Conservation (phyloP, 92 coral and sea anemone species). For the Zoanthus sansibaricus region DNA sequence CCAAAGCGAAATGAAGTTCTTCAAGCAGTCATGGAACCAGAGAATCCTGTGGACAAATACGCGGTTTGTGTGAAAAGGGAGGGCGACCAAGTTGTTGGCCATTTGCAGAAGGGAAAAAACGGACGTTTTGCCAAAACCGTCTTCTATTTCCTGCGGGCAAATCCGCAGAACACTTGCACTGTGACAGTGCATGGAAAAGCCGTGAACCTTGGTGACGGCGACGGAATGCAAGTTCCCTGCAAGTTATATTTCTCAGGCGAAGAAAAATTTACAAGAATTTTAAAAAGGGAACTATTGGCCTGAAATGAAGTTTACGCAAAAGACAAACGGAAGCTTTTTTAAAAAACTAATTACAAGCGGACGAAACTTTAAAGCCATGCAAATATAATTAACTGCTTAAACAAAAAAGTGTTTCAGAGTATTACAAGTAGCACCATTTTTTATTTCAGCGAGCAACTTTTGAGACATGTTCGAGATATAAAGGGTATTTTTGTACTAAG, state of each 20-base stretch:
- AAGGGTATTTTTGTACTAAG: no score
- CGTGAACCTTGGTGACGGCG: conserved; percentile 23
- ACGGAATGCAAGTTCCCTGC: conserved; percentile 68
- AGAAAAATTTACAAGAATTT: conserved; percentile 40
- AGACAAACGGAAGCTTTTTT: conserved; percentile 37
- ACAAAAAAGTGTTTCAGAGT: no score
- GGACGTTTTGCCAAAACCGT: conserved; percentile 34
- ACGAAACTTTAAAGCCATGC: no score
- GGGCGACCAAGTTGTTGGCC: conserved; percentile 30
- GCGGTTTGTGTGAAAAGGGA: conserved; percentile 27
- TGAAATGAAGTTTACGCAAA: conserved; percentile 42
- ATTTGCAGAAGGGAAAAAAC: conserved; percentile 30
- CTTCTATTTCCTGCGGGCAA: conserved; percentile 29
- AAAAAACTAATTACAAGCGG: not conserved
- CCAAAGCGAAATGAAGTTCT: conserved; percentile 26
- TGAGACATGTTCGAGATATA: no score
- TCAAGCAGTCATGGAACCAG: conserved; percentile 23
- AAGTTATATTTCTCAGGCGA: conserved; percentile 62
- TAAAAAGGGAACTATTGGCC: no score
- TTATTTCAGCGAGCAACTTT: no score
- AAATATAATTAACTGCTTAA: no score
- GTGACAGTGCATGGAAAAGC: conserved; percentile 33
- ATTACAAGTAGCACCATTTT: no score
- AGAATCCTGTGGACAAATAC: conserved; percentile 26
- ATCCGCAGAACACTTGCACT: conserved; percentile 31